These are phyloP conservation scores for Gobius niger DNA, from an alignment of 2,113 vertebrate species.

Conservation along the genomic window DNA sequence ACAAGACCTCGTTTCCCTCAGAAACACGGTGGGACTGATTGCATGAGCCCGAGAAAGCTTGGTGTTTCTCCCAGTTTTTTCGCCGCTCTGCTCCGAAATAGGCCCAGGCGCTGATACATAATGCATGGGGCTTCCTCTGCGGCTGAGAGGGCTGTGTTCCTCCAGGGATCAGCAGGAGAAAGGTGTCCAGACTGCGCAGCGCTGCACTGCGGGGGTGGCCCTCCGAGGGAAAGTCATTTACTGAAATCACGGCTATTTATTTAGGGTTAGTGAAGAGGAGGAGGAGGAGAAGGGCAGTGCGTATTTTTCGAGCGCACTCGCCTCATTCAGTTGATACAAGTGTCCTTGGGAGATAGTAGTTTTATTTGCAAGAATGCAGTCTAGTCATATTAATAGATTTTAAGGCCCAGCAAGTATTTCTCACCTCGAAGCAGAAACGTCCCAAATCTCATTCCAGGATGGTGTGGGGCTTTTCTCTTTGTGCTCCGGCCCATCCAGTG, in stretches of 20 bases:
- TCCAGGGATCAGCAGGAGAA: slow-evolving; percentile 54
- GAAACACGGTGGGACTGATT: slow-evolving; percentile 62
- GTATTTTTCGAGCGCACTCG: neutral
- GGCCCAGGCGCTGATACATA: slow-evolving; percentile 64
- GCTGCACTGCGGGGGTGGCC: slow-evolving; percentile 18
- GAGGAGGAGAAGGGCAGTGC: neutral
- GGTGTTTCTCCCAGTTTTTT: slow-evolving; percentile 53
- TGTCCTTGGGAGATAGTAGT: neutral
- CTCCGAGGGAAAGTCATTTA: slow-evolving; percentile 12
- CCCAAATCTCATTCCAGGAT: no score
- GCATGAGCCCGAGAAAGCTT: slow-evolving; percentile 53
- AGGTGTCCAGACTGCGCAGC: slow-evolving; percentile 59
- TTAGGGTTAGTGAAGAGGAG: neutral
- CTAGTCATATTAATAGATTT: neutral
- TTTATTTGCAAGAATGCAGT: neutral
- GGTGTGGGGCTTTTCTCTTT: no score
- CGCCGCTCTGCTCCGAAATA: slow-evolving; percentile 58
- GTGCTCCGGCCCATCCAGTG: no score
- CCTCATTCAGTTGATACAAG: neutral
- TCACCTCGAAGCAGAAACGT: no score
- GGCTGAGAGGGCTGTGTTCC: slow-evolving; percentile 61
- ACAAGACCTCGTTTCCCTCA: slow-evolving; percentile 63
- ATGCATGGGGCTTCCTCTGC: slow-evolving; percentile 66
- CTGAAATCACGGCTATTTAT: slow-evolving; percentile 9
- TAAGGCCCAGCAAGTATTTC: neutral